phyloP scores from a whole-genome alignment of 2,113 vertebrate species.

The Anthoscopus minutus region DNA sequence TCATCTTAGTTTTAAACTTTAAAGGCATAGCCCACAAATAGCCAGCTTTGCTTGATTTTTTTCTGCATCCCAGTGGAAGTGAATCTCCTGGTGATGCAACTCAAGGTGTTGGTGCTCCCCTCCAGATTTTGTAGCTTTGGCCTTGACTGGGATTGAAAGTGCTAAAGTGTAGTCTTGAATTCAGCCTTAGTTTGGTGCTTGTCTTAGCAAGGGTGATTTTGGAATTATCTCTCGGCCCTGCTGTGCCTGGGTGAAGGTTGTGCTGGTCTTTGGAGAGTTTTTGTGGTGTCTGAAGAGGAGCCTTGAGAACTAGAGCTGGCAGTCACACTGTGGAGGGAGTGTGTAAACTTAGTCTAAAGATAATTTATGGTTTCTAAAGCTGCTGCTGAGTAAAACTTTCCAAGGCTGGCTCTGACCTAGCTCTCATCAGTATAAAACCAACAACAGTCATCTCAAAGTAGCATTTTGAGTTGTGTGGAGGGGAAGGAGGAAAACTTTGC shows the following conservation, averaged over 20 bases:
- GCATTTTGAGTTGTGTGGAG: slow-evolving; percentile 7
- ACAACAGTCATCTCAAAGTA: slow-evolving; percentile 12
- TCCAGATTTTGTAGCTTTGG: neutral
- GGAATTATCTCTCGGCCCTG: neutral
- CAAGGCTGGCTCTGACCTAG: slow-evolving; percentile 28
- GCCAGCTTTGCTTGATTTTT: neutral
- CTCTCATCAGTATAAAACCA: neutral
- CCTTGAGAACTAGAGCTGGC: neutral
- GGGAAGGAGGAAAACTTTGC: neutral
- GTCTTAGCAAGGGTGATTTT: neutral
- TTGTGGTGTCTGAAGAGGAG: neutral
- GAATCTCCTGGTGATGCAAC: neutral
- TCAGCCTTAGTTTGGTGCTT: neutral
- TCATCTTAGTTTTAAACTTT: neutral
- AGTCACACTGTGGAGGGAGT: neutral
- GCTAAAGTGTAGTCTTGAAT: neutral
- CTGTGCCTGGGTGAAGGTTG: neutral
- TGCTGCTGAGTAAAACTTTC: slow-evolving; percentile 64
- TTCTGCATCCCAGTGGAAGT: fast-evolving
- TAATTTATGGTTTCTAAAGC: slow-evolving; percentile 60
- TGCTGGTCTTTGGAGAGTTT: neutral
- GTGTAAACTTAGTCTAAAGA: slow-evolving; percentile 10
- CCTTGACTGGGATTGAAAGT: neutral
- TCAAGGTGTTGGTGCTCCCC: neutral
- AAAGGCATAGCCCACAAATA: neutral